phyloP scores from a whole-genome alignment of 2,113 vertebrate species.

The Rhombomys opimus region DNA sequence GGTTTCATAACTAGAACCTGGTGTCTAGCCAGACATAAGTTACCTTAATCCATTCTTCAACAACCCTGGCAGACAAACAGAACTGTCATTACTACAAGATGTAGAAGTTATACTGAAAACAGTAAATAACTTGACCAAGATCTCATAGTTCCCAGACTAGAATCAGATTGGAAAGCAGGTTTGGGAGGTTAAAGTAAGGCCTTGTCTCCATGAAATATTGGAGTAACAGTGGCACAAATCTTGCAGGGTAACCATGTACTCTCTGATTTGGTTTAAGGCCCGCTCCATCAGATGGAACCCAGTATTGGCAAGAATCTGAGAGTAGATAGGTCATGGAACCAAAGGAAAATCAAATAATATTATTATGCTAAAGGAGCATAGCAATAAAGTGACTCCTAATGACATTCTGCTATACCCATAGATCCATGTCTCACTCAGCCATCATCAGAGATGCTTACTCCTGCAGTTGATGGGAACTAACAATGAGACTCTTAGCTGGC shows the following conservation, averaged over 20 bases:
- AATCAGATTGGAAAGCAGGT: not conserved
- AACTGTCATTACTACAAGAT: not conserved
- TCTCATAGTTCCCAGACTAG: not conserved
- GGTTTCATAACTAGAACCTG: not conserved
- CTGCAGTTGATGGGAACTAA: not conserved
- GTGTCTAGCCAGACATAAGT: not conserved
- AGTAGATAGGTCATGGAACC: not conserved
- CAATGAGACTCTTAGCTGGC: not conserved
- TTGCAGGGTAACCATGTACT: not conserved
- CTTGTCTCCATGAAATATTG: not conserved
- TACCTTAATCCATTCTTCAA: not conserved
- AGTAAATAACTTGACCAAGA: not conserved
- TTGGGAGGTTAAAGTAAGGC: not conserved
- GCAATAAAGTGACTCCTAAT: not conserved
- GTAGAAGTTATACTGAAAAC: not conserved
- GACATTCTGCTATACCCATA: not conserved
- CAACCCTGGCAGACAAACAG: not conserved
- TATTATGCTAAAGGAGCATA: not conserved
- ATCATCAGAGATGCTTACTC: not conserved
- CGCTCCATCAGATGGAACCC: not conserved
- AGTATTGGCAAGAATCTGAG: not conserved
- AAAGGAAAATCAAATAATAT: not conserved
- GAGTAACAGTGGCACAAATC: not conserved
- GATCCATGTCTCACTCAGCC: not conserved
- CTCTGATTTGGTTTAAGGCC: not conserved